Evolutionary conservation across 2,888 invertebrate species (phyloP).

Genomic region (Doris montereyensis): DNA sequence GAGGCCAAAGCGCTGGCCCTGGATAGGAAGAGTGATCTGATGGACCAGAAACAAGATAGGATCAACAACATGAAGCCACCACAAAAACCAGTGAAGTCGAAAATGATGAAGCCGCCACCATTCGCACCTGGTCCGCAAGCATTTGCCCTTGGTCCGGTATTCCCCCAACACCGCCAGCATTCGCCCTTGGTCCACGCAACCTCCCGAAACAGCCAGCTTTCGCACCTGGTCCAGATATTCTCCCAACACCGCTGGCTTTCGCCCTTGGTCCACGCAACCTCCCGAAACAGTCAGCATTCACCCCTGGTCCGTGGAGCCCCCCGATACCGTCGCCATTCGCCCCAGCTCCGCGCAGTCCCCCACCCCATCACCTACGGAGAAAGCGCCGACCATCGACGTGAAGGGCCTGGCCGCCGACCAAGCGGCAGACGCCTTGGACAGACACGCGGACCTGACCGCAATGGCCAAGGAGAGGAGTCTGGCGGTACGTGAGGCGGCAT

Average conservation of each 20-base stretch:
- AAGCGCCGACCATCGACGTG: constrained; percentile 1
- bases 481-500: no score
- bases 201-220: no score
- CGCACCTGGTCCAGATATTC: no score
- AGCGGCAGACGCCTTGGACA: constrained; percentile 22
- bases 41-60: constrained; percentile 13
- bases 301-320: no score
- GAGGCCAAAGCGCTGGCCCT: background rate
- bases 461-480: constrained; percentile 23
- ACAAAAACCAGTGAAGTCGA: background rate
- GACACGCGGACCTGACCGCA: background rate
- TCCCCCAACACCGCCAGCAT: no score
- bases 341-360: background rate
- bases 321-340: no score
- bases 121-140: no score
- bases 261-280: no score
- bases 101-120: background rate
- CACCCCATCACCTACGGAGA: background rate
- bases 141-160: no score
- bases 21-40: constrained; percentile 22
- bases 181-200: no score
- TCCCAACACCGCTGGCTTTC: no score
- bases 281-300: no score
- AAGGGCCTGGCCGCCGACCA: constrained; percentile 17
- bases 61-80: background rate